Conservation (phyloP, 2,797 vertebrate species). For the Spatula versicolor region DNA sequence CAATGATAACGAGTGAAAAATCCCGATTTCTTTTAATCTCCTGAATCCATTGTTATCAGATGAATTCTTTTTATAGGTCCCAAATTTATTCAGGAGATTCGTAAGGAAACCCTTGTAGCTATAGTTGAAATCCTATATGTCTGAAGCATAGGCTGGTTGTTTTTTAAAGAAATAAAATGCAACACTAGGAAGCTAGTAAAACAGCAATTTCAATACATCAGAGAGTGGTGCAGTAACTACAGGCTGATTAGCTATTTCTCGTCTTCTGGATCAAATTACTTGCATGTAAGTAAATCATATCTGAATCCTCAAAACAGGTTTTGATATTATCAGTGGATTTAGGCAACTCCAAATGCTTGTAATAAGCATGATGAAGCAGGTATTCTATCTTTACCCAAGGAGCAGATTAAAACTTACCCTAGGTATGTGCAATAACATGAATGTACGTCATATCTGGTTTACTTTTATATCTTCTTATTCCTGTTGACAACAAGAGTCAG, state of each 20-base stretch:
- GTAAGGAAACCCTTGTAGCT: not conserved
- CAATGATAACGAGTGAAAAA: not conserved
- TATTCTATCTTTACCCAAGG: not conserved
- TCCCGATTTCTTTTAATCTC: not conserved
- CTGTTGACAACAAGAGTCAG: slow-evolving; percentile 34
- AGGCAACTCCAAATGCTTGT: not conserved
- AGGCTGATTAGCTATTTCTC: not conserved
- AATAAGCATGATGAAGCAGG: not conserved
- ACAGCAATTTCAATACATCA: not conserved
- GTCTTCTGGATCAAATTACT: not conserved
- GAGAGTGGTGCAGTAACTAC: not conserved
- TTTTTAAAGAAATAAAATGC: not conserved
- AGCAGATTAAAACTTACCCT: slow-evolving; percentile 14
- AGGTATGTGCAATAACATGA: not conserved
- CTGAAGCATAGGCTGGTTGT: not conserved
- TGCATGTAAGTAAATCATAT: not conserved
- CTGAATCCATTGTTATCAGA: not conserved
- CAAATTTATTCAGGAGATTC: not conserved
- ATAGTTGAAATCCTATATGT: not conserved
- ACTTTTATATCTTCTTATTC: slow-evolving; percentile 7
- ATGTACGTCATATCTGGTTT: not conserved
- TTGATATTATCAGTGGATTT: not conserved
- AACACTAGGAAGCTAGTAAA: not conserved
- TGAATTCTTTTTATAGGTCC: not conserved
- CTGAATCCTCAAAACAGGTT: not conserved